Percentiles rank a stretch among this genome's conserved stretches.
Conservation (phyloP, 2,888 invertebrate genomes). For the Gibbula magus region DNA sequence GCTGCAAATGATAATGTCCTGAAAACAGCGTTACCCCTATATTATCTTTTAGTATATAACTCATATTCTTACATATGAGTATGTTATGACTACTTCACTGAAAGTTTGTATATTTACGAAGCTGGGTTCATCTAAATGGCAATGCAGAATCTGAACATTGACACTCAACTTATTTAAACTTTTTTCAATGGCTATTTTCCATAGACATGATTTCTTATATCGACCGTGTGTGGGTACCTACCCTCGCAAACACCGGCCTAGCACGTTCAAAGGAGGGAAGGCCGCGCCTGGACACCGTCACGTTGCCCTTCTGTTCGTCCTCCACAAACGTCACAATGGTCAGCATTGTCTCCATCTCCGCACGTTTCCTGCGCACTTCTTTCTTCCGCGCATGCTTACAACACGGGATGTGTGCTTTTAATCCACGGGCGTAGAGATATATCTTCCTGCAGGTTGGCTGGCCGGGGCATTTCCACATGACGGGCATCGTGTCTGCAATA, state of each 20-base stretch:
- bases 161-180: too few relatives aligned
- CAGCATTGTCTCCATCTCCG: conserved; percentile 49
- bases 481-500: conserved; percentile 78
- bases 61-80: too few relatives aligned
- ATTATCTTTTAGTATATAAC: too few relatives aligned
- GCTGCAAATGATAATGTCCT: too few relatives aligned
- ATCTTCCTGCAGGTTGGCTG: conserved; percentile 78
- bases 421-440: conserved; percentile 47
- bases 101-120: too few relatives aligned
- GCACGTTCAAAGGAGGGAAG: conserved; percentile 37
- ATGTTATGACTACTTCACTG: too few relatives aligned
- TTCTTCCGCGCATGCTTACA: conserved; percentile 50
- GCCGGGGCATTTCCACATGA: conserved; percentile 87
- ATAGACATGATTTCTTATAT: not conserved
- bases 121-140: too few relatives aligned
- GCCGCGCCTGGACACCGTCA: conserved; percentile 41
- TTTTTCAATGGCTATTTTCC: too few relatives aligned
- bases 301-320: conserved; percentile 51
- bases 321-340: conserved; percentile 49
- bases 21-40: too few relatives aligned
- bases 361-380: conserved; percentile 38
- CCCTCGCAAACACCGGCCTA: conserved; percentile 28
- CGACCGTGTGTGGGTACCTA: too few relatives aligned
- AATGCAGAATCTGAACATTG: too few relatives aligned
- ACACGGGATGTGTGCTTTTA: conserved; percentile 50